phyloP scores from a whole-genome alignment of 2,797 vertebrate species.

The Adelosebastes latens region DNA sequence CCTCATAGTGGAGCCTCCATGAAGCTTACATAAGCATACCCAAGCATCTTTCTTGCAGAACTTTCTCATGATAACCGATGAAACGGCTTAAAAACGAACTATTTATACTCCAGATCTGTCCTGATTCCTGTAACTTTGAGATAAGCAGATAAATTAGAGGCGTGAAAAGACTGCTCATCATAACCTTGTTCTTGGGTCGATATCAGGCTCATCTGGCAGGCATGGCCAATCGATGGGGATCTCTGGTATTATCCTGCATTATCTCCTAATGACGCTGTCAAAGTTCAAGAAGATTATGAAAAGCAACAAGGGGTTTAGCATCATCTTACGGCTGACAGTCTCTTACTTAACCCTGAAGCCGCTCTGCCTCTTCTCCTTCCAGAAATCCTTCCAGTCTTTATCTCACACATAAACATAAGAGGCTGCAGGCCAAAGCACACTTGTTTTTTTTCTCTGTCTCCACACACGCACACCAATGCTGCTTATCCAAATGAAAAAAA shows the following conservation, averaged over 20 bases:
- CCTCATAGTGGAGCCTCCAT: background rate
- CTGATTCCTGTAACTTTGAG: conserved; percentile 20
- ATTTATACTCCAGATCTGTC: conserved; percentile 26
- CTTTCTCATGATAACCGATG: conserved; percentile 9
- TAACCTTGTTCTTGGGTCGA: conserved; percentile 68
- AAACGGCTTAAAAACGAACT: background rate
- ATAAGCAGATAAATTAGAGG: conserved; percentile 54
- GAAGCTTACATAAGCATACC: background rate
- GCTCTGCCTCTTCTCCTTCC: conserved; percentile 16
- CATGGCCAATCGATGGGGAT: conserved; percentile 65
- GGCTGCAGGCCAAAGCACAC: conserved; percentile 10
- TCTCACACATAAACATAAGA: conserved; percentile 28
- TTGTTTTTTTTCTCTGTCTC: background rate
- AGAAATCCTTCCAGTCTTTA: conserved; percentile 42
- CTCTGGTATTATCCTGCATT: conserved; percentile 59
- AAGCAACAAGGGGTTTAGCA: conserved; percentile 68
- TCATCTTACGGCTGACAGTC: conserved; percentile 56
- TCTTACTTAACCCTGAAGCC: conserved; percentile 1
- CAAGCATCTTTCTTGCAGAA: background rate
- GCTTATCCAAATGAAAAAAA: conserved; percentile 43
- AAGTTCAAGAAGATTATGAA: conserved; percentile 75
- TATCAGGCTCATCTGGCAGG: conserved; percentile 68
- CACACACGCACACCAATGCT: conserved; percentile 1
- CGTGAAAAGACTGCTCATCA: conserved; percentile 55
- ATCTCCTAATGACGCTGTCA: conserved; percentile 68